phyloP scores from a whole-genome alignment of 2,888 invertebrate species.

The Callyntrura guangdongensis region DNA sequence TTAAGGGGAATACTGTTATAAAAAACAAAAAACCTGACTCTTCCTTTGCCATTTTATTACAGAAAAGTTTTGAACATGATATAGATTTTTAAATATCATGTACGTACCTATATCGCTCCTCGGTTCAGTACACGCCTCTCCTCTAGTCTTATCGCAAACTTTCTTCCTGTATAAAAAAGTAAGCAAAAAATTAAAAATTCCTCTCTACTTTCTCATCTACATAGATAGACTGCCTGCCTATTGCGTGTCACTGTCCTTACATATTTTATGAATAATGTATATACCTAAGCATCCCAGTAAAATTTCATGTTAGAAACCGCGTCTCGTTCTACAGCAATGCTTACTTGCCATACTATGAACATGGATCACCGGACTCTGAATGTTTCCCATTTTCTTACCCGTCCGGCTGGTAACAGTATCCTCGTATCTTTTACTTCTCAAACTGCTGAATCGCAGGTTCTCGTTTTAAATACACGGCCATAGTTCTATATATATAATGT shows the following conservation, averaged over 20 bases:
- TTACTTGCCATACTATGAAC: background rate
- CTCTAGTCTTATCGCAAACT: conserved; percentile 42
- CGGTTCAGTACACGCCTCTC: too few species aligned
- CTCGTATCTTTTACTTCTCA: conserved; percentile 4
- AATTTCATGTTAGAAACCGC: background rate
- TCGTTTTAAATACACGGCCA: background rate
- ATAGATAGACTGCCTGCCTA: background rate
- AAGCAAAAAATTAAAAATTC: conserved; percentile 46
- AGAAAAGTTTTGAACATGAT: background rate
- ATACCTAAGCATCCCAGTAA: too few species aligned
- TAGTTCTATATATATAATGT: background rate
- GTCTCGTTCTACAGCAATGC: background rate
- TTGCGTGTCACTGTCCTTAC: conserved; percentile 4
- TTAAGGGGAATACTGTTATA: background rate
- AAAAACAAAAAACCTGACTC: conserved; percentile 17
- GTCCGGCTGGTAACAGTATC: background rate
- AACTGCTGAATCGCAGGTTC: background rate
- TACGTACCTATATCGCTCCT: background rate
- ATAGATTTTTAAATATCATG: background rate
- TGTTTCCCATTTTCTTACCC: background rate
- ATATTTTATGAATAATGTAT: background rate
- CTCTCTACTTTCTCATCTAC: conserved; percentile 6
- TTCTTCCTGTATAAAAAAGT: conserved; percentile 23
- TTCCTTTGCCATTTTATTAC: background rate
- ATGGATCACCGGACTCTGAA: background rate